Percentiles rank a stretch among this genome's conserved stretches.
Evolutionary conservation across 2,113 vertebrate species (phyloP).

Genomic region (Bungarus multicinctus): DNA sequence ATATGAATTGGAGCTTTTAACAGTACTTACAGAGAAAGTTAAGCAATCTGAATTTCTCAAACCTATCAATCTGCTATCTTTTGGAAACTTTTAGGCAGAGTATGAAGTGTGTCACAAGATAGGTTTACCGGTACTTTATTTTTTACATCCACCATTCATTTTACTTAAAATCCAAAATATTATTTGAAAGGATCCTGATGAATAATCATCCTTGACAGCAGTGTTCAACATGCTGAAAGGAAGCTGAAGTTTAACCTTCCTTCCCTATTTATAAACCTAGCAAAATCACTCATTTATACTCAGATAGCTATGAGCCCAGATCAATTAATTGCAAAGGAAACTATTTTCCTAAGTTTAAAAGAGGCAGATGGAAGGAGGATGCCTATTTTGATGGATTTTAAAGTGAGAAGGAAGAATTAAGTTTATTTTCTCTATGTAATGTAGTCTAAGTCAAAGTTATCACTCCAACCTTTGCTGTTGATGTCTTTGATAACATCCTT

Average conservation of each 20-base stretch:
- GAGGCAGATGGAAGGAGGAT: background rate
- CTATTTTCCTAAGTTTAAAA: background rate
- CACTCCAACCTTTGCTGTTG: background rate
- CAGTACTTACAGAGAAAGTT: background rate
- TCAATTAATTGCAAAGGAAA: background rate
- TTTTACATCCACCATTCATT: background rate
- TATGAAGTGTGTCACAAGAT: background rate
- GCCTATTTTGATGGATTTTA: background rate
- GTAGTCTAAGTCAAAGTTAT: background rate
- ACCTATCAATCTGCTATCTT: background rate
- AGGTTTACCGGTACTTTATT: background rate
- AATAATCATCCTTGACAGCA: background rate
- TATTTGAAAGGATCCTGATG: background rate
- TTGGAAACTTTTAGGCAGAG: background rate
- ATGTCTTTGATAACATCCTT: background rate
- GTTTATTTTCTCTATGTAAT: background rate
- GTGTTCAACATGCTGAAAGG: background rate
- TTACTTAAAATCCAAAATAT: background rate
- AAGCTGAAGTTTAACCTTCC: background rate
- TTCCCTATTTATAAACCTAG: background rate
- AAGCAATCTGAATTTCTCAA: background rate
- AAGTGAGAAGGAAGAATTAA: background rate
- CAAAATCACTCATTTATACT: background rate
- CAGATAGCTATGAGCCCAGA: background rate
- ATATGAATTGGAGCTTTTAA: background rate